A percentile compares a stretch with the other conserved stretches of the same genome.
phyloP scores from a whole-genome alignment of 2,113 vertebrate species.

The Pygoscelis antarcticus region DNA sequence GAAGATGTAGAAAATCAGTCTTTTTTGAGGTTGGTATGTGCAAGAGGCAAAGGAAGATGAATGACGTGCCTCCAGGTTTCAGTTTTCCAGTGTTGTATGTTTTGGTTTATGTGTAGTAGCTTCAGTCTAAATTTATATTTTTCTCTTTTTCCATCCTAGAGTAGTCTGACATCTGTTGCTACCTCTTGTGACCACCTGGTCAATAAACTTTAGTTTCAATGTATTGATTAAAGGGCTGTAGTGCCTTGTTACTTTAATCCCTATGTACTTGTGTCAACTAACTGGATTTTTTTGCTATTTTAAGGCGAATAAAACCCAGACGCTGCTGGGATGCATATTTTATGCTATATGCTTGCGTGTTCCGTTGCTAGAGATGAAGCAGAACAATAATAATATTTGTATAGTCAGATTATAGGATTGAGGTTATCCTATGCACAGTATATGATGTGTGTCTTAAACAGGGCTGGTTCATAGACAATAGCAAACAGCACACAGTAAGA shows the following conservation, averaged over 20 bases:
- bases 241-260: not conserved
- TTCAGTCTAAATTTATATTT: not conserved
- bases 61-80: not conserved
- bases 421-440: not conserved
- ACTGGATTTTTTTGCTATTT: not conserved
- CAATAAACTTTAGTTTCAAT: not conserved
- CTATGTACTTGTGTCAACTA: not conserved
- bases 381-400: not conserved
- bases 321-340: not conserved
- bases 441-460: not conserved
- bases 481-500: not conserved
- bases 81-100: not conserved
- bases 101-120: not conserved
- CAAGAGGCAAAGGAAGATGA: not conserved
- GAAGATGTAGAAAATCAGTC: not conserved
- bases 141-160: not conserved
- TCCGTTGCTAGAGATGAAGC: not conserved
- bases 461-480: conserved; percentile 23
- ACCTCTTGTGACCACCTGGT: not conserved
- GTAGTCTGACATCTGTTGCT: not conserved
- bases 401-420: not conserved
- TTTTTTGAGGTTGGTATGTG: not conserved
- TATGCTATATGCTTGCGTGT: not conserved
- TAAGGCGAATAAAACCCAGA: not conserved
- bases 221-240: not conserved